Evolutionary conservation across 1,140 invertebrate genomes (phyloP), one percentile per base, ranked within the genome.

Genomic region (Drosophila pseudoobscura): DNA sequence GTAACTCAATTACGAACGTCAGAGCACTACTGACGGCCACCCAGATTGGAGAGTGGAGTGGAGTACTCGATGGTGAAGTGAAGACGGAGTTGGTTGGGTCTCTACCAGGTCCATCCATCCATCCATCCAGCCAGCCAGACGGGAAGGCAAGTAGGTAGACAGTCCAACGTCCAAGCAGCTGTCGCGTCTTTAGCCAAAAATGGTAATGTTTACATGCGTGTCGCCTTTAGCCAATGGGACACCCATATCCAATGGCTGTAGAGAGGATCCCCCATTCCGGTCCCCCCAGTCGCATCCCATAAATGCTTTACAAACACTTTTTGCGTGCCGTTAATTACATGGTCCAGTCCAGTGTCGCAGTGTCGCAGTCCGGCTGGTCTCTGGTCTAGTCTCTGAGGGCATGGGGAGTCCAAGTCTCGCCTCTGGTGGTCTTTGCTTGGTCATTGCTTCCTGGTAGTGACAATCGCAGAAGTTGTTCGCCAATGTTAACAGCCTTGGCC

Each of bases 321-420:
- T 88, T 88, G 84, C 84, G 84, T 88, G 84, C 80, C 66, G 79
- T 89, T 88, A 88, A 88, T 88, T 88, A 88, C 84, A 88, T 89
- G 84, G 70, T 74, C 71, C 65, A 13, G 29, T 57, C 24, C 58
- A 26, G n/a, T 35, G 22, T 45, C 29, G 20, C 60, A 47, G 17
- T 35, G 47, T 20, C 24, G 31, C 35, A 43, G 5, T 56, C 35
- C 29, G 41, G 13, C 52, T 35, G 15, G 20, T n/a, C 52, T 50
- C 64, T 69, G 44, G 83, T 73, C 83, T 88, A 75, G 78, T 83
- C 83, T 88, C 82, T 59, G 83, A 88, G 83, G 83, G 78, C 64
- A 71, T 82, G 83, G 83, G 78, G 61, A 71, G 77, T 62, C 55
- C 62, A 8, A 49, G 66, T 73, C 70, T 65, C 62, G 62, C 72